A percentile compares a stretch with the other conserved stretches of the same genome.
phyloP scores from a whole-genome alignment of 2,113 vertebrate genomes.

The Gnathonemus longibarbis region DNA sequence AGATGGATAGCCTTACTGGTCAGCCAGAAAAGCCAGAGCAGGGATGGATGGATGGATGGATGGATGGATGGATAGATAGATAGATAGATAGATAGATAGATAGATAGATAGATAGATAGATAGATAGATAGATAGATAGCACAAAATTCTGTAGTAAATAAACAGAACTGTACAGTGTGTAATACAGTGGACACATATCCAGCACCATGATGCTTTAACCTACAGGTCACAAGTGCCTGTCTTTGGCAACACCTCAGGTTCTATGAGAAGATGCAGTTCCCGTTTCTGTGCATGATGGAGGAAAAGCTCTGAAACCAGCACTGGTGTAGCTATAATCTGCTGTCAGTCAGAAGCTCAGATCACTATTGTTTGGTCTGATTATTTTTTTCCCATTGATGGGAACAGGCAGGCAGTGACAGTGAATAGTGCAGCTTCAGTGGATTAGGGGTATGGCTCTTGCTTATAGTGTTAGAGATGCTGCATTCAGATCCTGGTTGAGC shows the following conservation, averaged over 20 bases:
- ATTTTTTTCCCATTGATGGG: neutral
- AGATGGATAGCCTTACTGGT: neutral
- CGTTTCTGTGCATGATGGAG: neutral
- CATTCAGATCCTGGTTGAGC: neutral
- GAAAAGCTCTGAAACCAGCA: neutral
- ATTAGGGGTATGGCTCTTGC: neutral
- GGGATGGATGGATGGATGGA: neutral
- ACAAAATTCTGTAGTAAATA: neutral
- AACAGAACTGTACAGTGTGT: neutral
- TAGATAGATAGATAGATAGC: neutral
- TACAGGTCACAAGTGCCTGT: neutral
- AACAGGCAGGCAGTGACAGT: neutral
- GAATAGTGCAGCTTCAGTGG: neutral
- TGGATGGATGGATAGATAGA: neutral
- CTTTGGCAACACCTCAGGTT: neutral
- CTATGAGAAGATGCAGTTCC: neutral
- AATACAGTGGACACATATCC: neutral
- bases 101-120: neutral
- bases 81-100: neutral
- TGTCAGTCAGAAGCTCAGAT: neutral
- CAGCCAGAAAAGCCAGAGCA: too few relatives aligned
- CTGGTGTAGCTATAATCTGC: neutral
- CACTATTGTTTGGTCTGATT: neutral
- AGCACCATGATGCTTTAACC: neutral
- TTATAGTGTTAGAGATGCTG: neutral